Percentiles rank a stretch among this genome's conserved stretches.
Evolutionary conservation across 2,888 invertebrate species (phyloP).

Genomic region (Amorpha juglandis): DNA sequence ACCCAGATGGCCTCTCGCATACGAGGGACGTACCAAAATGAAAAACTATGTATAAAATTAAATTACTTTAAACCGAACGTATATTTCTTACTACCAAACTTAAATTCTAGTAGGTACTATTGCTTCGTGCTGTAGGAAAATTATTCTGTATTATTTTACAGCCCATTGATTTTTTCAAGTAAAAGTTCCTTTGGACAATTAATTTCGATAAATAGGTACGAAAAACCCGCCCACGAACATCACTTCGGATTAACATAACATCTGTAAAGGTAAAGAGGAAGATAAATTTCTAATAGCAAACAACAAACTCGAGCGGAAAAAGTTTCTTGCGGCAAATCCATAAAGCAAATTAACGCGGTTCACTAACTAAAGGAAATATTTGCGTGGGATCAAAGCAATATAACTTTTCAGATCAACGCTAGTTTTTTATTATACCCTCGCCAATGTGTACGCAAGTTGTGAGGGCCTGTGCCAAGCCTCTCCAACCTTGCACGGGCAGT

Average conservation of each 20-base stretch:
- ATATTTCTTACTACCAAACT: too few species aligned
- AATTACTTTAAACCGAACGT: too few species aligned
- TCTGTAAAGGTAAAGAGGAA: constrained; percentile 10
- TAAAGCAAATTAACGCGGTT: constrained; percentile 25
- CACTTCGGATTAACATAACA: not conserved
- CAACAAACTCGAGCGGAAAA: constrained; percentile 17
- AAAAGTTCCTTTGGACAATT: not conserved
- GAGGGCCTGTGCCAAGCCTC: constrained; percentile 40
- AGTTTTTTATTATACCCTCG: constrained; percentile 43
- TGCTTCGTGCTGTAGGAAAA: too few species aligned
- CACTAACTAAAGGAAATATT: constrained; percentile 24
- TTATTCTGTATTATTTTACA: too few species aligned
- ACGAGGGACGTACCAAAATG: too few species aligned
- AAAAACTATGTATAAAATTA: too few species aligned
- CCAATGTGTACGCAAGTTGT: constrained; percentile 44
- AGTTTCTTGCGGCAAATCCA: constrained; percentile 24
- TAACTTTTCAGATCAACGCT: constrained; percentile 49
- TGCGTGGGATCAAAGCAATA: constrained; percentile 25
- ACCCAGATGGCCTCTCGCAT: too few species aligned
- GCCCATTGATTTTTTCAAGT: too few species aligned
- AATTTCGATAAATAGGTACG: not conserved
- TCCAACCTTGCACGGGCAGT: constrained; percentile 40
- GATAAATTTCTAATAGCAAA: not conserved
- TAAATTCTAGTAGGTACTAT: too few species aligned
- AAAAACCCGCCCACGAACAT: not conserved